Evolutionary conservation across 1,140 invertebrate genomes (phyloP).

Genomic region (Olivierus martensii): DNA sequence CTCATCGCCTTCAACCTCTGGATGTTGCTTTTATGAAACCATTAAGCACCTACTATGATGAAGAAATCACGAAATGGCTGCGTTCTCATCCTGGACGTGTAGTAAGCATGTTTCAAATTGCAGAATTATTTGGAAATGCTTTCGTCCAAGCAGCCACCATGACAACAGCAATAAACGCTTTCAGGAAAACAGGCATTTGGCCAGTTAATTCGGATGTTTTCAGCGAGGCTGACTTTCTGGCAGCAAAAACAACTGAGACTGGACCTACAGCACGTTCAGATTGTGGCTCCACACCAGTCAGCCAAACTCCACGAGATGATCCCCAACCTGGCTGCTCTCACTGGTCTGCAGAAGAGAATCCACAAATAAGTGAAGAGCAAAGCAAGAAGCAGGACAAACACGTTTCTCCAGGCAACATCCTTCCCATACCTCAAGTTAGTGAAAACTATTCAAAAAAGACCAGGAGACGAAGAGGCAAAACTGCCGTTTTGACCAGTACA

Average conservation of each 20-base stretch:
- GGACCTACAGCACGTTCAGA: too few species aligned
- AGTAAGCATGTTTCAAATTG: slow-evolving; percentile 21
- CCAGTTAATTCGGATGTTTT: slow-evolving; percentile 27
- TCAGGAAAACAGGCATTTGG: slow-evolving; percentile 27
- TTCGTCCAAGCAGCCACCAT: slow-evolving; percentile 26
- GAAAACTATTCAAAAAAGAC: too few species aligned
- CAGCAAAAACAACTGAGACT: background rate
- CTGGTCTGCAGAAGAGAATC: too few species aligned
- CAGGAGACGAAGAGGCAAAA: too few species aligned
- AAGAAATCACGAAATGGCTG: slow-evolving; percentile 24
- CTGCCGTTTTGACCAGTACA: too few species aligned
- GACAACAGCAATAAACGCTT: slow-evolving; percentile 27
- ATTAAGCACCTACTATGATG: slow-evolving; percentile 25
- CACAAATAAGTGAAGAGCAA: too few species aligned
- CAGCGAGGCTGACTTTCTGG: slow-evolving; percentile 21
- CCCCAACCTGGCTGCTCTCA: too few species aligned
- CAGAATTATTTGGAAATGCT: slow-evolving; percentile 23
- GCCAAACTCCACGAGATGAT: too few species aligned
- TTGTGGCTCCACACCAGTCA: too few species aligned
- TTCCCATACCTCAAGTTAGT: too few species aligned
- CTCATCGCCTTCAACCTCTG: slow-evolving; percentile 28
- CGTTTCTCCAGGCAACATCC: too few species aligned
- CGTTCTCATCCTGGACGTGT: slow-evolving; percentile 20
- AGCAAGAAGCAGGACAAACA: too few species aligned
- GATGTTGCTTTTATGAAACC: slow-evolving; percentile 27